A percentile compares a stretch with the other conserved stretches of the same genome.
These are phyloP conservation scores for Mirza zaza DNA, from an alignment of 2,113 vertebrate genomes.

Conservation along the genomic window DNA sequence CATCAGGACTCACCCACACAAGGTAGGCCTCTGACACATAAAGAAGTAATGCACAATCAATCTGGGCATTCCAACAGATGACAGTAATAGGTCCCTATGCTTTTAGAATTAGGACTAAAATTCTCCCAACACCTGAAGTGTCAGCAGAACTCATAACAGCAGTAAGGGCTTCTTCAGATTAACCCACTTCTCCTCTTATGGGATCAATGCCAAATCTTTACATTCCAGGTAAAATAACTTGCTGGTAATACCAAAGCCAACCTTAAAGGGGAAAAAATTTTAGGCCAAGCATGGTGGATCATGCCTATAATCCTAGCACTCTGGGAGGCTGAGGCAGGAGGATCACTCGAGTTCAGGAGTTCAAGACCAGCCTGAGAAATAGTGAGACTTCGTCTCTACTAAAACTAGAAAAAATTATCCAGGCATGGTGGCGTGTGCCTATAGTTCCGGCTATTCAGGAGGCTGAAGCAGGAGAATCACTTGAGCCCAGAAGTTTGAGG, in stretches of 20 bases:
- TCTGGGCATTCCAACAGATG: background rate
- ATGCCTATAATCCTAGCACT: too few relatives aligned
- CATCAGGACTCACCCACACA: background rate
- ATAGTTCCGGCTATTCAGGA: too few relatives aligned
- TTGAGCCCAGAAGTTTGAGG: too few relatives aligned
- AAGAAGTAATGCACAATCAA: background rate
- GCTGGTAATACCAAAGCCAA: background rate
- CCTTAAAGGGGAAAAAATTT: background rate
- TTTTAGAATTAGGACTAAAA: background rate
- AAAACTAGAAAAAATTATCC: too few relatives aligned
- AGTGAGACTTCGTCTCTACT: too few relatives aligned
- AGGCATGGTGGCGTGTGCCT: too few relatives aligned
- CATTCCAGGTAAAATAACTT: background rate
- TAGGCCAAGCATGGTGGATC: too few relatives aligned
- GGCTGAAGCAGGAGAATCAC: too few relatives aligned
- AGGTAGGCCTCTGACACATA: background rate
- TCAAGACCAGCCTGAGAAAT: too few relatives aligned
- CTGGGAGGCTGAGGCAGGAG: too few relatives aligned
- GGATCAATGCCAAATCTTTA: background rate
- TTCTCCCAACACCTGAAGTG: background rate
- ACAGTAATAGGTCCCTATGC: background rate
- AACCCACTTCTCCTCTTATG: background rate
- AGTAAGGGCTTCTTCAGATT: background rate
- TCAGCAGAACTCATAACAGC: background rate
- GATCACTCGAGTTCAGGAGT: too few relatives aligned